A percentile compares a stretch with the other conserved stretches of the same genome.
Evolutionary conservation across 2,797 vertebrate genomes (phyloP).

Genomic region (Falco berigora): DNA sequence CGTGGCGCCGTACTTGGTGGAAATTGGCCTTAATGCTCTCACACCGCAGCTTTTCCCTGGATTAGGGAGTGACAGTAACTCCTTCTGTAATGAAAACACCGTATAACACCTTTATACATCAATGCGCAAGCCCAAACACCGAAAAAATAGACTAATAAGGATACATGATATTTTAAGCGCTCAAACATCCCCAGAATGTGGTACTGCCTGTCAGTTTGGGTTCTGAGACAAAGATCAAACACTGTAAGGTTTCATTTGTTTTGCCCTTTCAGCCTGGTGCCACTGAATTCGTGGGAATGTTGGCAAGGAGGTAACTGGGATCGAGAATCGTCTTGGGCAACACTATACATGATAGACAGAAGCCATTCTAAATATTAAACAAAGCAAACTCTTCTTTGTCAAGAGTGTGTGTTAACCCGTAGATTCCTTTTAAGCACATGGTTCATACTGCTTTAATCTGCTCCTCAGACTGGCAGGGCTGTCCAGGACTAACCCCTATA

Average conservation of each 20-base stretch:
- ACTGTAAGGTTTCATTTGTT: background rate
- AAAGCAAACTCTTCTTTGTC: background rate
- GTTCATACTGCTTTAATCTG: background rate
- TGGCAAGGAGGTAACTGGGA: background rate
- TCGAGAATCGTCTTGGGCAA: background rate
- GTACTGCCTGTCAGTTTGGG: background rate
- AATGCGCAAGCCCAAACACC: too few relatives aligned
- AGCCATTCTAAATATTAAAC: background rate
- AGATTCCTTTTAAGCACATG: background rate
- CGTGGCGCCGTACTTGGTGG: fast-evolving
- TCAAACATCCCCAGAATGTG: background rate
- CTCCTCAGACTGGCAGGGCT: background rate
- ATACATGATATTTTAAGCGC: fast-evolving
- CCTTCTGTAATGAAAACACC: background rate
- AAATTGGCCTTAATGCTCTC: background rate
- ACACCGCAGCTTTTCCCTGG: background rate
- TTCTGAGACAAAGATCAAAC: background rate
- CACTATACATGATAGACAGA: background rate
- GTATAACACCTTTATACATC: fast-evolving
- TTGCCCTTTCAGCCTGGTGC: background rate
- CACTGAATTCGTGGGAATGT: fast-evolving
- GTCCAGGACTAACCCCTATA: background rate
- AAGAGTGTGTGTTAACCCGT: background rate
- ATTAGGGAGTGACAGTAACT: background rate
- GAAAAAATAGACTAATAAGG: fast-evolving